Percentiles rank a stretch among this genome's conserved stretches.
Conservation (phyloP, 1,140 invertebrate genomes). For the Helicoverpa armigera region DNA sequence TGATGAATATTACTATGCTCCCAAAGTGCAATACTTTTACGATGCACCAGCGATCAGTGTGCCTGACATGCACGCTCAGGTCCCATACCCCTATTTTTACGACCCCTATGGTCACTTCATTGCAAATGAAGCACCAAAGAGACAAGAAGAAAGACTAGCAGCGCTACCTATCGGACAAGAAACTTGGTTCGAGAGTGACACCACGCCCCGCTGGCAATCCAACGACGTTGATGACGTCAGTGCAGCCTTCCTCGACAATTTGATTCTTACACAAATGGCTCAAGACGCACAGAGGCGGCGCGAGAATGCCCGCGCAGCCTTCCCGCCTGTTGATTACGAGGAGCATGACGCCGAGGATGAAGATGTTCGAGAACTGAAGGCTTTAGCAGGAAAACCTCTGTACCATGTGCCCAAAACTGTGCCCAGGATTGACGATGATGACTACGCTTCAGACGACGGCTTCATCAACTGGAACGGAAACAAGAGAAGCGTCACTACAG, state of each 20-base stretch:
- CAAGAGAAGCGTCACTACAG: conserved; percentile 78
- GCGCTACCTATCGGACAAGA: conserved; percentile 88
- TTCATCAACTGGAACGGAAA: conserved; percentile 86
- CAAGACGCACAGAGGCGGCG: conserved; percentile 85
- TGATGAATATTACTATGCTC: conserved; percentile 80
- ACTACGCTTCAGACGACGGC: conserved; percentile 79
- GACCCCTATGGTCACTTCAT: conserved; percentile 86
- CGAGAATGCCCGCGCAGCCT: conserved; percentile 75
- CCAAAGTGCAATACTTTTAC: conserved; percentile 80
- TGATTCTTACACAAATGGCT: conserved; percentile 89
- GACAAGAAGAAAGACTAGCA: conserved; percentile 85
- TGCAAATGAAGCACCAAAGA: conserved; percentile 86
- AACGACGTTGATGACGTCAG: conserved; percentile 87
- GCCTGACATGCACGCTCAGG: conserved; percentile 78
- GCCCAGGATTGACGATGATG: conserved; percentile 77
- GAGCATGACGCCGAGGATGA: conserved; percentile 87
- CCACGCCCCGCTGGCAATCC: conserved; percentile 74
- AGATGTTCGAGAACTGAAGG: conserved; percentile 88
- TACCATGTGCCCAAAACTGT: conserved; percentile 84
- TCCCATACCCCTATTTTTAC: conserved; percentile 86
- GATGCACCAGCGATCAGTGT: conserved; percentile 72
- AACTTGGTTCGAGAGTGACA: conserved; percentile 87
- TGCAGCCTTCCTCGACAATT: conserved; percentile 88
- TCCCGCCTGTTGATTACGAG: conserved; percentile 81
- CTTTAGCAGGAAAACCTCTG: conserved; percentile 85